phyloP scores from a whole-genome alignment of 2,797 vertebrate species.

The Anas flavirostris region DNA sequence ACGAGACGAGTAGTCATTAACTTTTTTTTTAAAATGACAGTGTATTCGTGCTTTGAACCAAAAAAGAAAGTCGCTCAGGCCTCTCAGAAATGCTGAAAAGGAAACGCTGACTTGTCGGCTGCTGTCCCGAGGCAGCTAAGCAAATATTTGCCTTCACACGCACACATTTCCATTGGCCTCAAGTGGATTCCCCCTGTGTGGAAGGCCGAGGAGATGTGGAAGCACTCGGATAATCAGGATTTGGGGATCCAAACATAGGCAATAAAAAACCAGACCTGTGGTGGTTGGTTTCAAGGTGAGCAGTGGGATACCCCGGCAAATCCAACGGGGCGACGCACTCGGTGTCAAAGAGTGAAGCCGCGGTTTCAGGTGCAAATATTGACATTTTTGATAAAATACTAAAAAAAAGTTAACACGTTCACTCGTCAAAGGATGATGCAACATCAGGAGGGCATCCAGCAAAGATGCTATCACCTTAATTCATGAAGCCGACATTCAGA shows the following conservation, averaged over 20 bases:
- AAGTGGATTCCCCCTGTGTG: neutral
- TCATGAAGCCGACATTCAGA: neutral
- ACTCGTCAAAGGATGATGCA: neutral
- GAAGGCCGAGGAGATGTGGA: neutral
- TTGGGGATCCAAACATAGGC: neutral
- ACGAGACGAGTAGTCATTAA: neutral
- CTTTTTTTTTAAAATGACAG: neutral
- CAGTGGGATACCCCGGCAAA: rapidly evolving
- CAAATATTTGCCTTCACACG: neutral
- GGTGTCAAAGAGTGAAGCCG: rapidly evolving
- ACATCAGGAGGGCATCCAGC: neutral
- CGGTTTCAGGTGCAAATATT: rapidly evolving
- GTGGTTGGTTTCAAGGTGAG: neutral
- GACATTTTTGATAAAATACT: neutral
- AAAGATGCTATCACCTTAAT: neutral
- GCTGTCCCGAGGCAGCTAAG: neutral
- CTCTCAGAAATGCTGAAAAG: neutral
- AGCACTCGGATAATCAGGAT: neutral
- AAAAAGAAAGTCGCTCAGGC: neutral
- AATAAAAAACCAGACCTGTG: neutral
- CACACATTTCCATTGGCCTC: neutral
- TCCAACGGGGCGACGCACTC: rapidly evolving
- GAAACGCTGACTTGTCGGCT: neutral
- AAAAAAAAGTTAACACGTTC: neutral
- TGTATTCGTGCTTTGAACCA: rapidly evolving